A percentile compares a stretch with the other conserved stretches of the same genome.
Conservation (phyloP, 2,113 vertebrate genomes). For the Neolamprologus tretocephalus region DNA sequence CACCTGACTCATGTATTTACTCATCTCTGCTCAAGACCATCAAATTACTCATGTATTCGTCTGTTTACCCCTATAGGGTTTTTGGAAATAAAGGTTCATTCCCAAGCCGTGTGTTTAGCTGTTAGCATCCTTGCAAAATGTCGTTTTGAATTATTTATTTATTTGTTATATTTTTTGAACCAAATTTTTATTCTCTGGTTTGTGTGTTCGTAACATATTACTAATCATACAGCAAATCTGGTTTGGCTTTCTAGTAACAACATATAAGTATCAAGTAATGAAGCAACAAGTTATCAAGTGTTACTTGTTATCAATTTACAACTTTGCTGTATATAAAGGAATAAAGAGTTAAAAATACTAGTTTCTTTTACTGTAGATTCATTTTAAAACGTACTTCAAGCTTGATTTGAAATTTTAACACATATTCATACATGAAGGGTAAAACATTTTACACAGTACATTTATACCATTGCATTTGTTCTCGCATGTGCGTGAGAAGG, state of each 20-base stretch:
- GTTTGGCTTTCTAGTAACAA: neutral
- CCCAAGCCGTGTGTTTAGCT: fast-evolving
- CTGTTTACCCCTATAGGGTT: neutral
- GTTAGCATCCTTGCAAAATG: fast-evolving
- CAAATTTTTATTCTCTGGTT: neutral
- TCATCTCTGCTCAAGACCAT: neutral
- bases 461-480: neutral
- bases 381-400: neutral
- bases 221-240: neutral
- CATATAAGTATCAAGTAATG: neutral
- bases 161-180: neutral
- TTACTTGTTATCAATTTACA: neutral
- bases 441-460: neutral
- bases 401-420: neutral
- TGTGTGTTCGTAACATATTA: neutral
- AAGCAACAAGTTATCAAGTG: neutral
- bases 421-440: neutral
- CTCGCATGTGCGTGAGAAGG: constrained; percentile 32
- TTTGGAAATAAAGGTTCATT: neutral
- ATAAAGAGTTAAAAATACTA: neutral
- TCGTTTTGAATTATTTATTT: neutral
- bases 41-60: neutral
- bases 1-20: neutral
- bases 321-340: neutral
- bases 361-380: fast-evolving